phyloP scores from a whole-genome alignment of 2,797 vertebrate genomes.

The Sebastes iracundus region DNA sequence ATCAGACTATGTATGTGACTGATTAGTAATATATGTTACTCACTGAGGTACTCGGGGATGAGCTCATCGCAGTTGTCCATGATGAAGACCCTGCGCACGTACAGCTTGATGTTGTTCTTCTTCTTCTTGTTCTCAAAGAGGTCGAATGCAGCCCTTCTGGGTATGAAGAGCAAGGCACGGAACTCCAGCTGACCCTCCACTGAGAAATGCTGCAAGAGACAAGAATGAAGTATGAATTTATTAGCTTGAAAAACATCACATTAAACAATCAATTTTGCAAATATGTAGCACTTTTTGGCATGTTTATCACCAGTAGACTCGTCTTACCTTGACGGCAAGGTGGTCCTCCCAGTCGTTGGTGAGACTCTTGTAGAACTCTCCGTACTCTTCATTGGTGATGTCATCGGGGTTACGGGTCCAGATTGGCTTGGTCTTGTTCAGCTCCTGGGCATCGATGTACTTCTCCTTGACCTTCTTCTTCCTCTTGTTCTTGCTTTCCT shows the following conservation, averaged over 20 bases:
- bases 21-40: constrained; percentile 66
- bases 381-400: constrained; percentile 93
- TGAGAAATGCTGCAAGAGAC: constrained; percentile 78
- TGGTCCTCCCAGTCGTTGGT: constrained; percentile 99
- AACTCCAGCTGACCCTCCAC: constrained; percentile 93
- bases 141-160: constrained; percentile 90
- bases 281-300: not conserved
- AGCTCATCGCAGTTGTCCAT: constrained; percentile 99
- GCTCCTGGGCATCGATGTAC: constrained; percentile 86
- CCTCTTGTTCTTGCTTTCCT: constrained; percentile 90
- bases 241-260: not conserved
- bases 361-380: constrained; percentile 95
- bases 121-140: constrained; percentile 94
- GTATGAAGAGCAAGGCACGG: constrained; percentile 90
- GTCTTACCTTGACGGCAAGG: constrained; percentile 88
- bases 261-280: not conserved
- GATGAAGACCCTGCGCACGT: constrained; percentile 96
- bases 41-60: constrained; percentile 96
- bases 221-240: not conserved
- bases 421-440: constrained; percentile 96
- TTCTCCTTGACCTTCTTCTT: constrained; percentile 94
- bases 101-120: constrained; percentile 95
- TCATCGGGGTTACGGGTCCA: constrained; percentile 97
- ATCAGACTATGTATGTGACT: not conserved
- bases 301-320: constrained; percentile 1